Conservation (phyloP, 2,113 vertebrate genomes). For the Limnothrissa miodon region DNA sequence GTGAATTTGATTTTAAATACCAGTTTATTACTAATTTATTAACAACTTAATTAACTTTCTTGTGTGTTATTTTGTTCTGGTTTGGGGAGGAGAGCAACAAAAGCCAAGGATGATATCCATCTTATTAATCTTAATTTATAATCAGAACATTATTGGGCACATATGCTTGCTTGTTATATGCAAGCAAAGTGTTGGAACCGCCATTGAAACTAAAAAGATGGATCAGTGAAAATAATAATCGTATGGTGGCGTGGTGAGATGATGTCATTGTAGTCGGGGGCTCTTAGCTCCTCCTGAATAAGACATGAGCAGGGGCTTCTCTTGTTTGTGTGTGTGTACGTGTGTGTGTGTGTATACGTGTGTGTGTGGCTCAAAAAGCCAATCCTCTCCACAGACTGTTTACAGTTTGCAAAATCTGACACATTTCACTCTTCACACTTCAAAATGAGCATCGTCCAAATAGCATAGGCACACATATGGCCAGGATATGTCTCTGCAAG, state of each 20-base stretch:
- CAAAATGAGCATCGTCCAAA: background rate
- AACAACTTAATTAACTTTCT: too few species aligned
- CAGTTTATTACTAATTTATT: too few species aligned
- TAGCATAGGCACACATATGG: background rate
- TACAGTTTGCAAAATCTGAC: background rate
- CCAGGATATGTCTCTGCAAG: background rate
- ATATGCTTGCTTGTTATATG: too few species aligned
- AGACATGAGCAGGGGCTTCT: background rate
- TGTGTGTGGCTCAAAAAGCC: background rate
- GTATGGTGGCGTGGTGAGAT: slow-evolving; percentile 1
- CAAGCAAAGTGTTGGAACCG: too few species aligned
- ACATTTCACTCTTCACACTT: background rate
- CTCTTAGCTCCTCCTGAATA: slow-evolving; percentile 19
- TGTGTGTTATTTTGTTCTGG: too few species aligned
- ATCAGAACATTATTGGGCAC: too few species aligned
- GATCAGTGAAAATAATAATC: too few species aligned
- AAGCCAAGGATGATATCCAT: too few species aligned
- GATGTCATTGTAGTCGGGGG: slow-evolving; percentile 1
- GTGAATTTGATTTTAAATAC: too few species aligned
- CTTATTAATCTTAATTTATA: too few species aligned
- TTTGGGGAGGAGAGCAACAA: slow-evolving; percentile 72
- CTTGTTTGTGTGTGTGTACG: background rate
- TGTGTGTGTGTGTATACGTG: background rate
- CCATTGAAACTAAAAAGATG: too few species aligned
- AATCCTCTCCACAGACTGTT: background rate